Evolutionary conservation across 2,888 invertebrate genomes (phyloP), one percentile per base, ranked within the genome.

Genomic region (Trichacis sp.): DNA sequence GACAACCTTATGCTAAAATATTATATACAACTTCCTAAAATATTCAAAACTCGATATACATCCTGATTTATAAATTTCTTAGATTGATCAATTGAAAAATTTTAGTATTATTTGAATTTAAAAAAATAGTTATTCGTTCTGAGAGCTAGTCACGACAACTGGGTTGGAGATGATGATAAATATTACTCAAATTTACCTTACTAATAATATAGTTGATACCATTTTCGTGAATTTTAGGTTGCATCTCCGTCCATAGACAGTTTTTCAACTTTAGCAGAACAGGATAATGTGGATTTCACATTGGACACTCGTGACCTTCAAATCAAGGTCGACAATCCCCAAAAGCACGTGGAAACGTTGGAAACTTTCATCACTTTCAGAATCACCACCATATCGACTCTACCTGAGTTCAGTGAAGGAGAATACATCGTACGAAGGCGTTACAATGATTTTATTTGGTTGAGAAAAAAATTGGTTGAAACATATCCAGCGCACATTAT

Each of bases 401-500:
- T 91, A 70, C 86, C 88, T 69, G 90, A 91, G 73, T 90, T 87
- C 81, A 85, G 88, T 15, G 88, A 88, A 70, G 87, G 86, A 60
- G 91, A 91, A 73, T 91, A 89, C 73, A 79, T 89, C 50, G 91
- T 91, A 6, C 84, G 90, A 46, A 85, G 91, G 64, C 85, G 92
- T 54, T 92, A 92, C 80, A 92, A 91, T 84, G 92, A 92, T 80
- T 92, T 92, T 76, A 85, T 89, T 52, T 92, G 91, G 91, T 79
- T 92, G 33, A 82, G 90, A 62, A 89, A 90, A 69, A 88, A 88
- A 73, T 82, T 91, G 55, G 86, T 90, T 40, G 89, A 89, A 70
- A 85, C 85, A n/a, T 89, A 90, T 81, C 89, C 89, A 2, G 89
- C 89, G 58, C 90, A 89, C 74, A 87, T 92, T 62, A 87, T 91